Base-by-base conservation (phyloP, 2,797 vertebrate species). In the Hyperoplus immaculatus region DNA sequence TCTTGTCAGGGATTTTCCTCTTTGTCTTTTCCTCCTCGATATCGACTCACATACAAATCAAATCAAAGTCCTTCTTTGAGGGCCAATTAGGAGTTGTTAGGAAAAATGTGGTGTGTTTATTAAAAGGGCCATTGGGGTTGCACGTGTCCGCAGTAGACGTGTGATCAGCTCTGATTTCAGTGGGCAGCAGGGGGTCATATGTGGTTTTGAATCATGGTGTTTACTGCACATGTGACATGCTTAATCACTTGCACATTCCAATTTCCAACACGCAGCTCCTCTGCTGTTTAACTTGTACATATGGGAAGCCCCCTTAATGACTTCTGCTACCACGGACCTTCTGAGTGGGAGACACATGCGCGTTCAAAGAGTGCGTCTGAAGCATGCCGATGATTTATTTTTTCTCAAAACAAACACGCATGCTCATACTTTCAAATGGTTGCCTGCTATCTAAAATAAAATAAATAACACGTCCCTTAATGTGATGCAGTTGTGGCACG, bases 191-290 rank as follows among this genome's bases (percentile, higher is more conserved):
- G 74, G 50, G 51, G 68, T 69, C 53, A 77, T 50, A 50, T 65
- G 70, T 75, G 70, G 51, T 78, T 86, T 86, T 87, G 61, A 89
- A 69, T 80, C 80, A 80, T 68, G 53, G 72, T 84, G 87, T 93
- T 92, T 92, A 88, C 74, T 77, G 72, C 55, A 73, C 43, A 75
- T 29, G 66, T 86, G 86, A 88, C 86, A 84, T 47, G 74, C 59
- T 78, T 56, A 91, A 92, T 90, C 76, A 85, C 82, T 77, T 60
- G 61, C 87, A 91, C 81, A 83, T 89, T 87, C 53, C 53, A 61
- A 83, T 72, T 75, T 82, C 42, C 42, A 81, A 45, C 72, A 87
- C 50, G 55, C 73, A 72, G 51, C 42, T 58, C 57, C 29, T 42
- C 69, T 71, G 16, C 56, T 69, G 72, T 70, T 81, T 61, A 56